Base-by-base conservation (phyloP, 2,888 invertebrate species). In the Brachyptera risi region DNA sequence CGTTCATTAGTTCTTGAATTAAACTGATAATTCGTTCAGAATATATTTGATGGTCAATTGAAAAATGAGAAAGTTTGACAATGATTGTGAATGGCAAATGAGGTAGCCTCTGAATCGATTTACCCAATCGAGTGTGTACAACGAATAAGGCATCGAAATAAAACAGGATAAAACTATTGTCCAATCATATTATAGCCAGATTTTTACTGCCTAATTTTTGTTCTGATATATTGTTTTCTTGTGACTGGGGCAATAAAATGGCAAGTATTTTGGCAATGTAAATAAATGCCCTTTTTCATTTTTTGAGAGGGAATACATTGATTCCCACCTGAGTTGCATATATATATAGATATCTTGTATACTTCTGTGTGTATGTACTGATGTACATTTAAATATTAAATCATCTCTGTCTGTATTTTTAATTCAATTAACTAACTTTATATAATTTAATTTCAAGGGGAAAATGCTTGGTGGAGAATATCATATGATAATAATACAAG, bases 311-410 rank as follows among this genome's bases (percentile, higher is more conserved):
- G 35, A 54, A 37, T 15, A 23, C n/a, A 23, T 21, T 54, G 23
- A n/a, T n/a, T 37, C 74, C 73, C 74, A 75, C 75, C 76, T 76
- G 76, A 76, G 73, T 73, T 75, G 73, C 75, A 71, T 74, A 74
- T 72, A 74, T 75, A 74, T 50, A n/a, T n/a, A n/a, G n/a, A n/a
- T n/a, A n/a, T 35, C 35, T 54, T 75, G 75, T 76, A 76, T 76
- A 75, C 75, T 74, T 71, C 54, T 73, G 73, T 74, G 57, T 50
- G 26, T 35, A 59, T 26, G 35, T 37, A 50, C 23, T 37, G 21
- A 40, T 59, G 51, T 50, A 51, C 51, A 38, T 51, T n/a, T n/a
- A n/a, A n/a, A 38, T 31, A 54, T 50, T 50, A 40, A 59, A 58
- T 58, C 56, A 59, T n/a, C n/a, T n/a, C n/a, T n/a, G n/a, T n/a